A percentile compares a stretch with the other conserved stretches of the same genome.
Evolutionary conservation across 2,113 vertebrate genomes (phyloP).

Genomic region (Peromyscus californicus): DNA sequence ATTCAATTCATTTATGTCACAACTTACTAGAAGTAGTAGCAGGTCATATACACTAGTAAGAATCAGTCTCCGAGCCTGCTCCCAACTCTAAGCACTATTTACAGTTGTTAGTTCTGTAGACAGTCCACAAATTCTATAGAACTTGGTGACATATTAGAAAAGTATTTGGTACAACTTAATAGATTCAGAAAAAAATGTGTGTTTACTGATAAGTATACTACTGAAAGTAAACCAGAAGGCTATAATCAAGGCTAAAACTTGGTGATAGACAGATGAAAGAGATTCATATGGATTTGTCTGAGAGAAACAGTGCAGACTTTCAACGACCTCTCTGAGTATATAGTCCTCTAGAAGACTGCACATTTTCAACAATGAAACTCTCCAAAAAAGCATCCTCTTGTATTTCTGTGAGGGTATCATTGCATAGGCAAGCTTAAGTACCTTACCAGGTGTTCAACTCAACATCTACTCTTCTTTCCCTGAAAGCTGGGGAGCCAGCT

Average conservation of each 20-base stretch:
- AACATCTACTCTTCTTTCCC: not conserved
- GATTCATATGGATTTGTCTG: not conserved
- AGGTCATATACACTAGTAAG: not conserved
- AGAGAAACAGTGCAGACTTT: not conserved
- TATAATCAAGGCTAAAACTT: not conserved
- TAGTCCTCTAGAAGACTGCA: not conserved
- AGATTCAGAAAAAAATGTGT: not conserved
- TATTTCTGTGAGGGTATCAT: not conserved
- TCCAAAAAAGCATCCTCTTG: not conserved
- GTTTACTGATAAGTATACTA: not conserved
- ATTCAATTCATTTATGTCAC: not conserved
- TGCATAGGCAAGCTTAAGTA: not conserved
- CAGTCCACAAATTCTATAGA: not conserved
- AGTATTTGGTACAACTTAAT: not conserved
- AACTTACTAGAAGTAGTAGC: not conserved
- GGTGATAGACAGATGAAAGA: not conserved
- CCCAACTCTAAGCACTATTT: not conserved
- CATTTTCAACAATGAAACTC: not conserved
- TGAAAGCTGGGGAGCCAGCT: accelerated
- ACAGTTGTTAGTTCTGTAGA: no score
- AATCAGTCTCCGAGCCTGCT: not conserved
- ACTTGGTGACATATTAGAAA: not conserved
- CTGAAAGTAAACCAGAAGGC: not conserved
- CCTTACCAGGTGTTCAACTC: not conserved
- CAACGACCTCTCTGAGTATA: not conserved